Conservation (phyloP, 2,113 vertebrate genomes). For the Crotalus viridis region DNA sequence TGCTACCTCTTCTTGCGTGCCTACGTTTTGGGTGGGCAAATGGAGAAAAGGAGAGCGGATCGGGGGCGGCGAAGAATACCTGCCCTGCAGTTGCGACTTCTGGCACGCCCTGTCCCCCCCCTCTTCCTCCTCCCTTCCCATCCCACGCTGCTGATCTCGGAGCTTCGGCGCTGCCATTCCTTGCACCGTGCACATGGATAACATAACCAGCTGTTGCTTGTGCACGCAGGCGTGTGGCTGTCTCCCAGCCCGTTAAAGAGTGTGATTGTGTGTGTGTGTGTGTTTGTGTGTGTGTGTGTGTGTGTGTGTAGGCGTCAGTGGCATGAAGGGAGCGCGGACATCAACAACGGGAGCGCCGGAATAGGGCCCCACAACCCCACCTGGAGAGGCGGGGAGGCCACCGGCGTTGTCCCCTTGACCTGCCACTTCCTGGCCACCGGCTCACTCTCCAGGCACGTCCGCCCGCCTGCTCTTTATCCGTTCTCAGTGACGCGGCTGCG, state of each 20-base stretch:
- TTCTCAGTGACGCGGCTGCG: constrained; percentile 61
- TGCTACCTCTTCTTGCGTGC: no score
- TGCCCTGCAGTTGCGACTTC: background rate
- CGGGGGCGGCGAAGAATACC: background rate
- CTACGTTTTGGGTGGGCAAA: background rate
- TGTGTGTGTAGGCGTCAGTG: background rate
- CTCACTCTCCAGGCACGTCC: background rate
- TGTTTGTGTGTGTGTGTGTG: background rate
- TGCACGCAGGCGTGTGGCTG: background rate
- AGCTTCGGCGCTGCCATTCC: background rate
- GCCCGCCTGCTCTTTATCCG: constrained; percentile 33
- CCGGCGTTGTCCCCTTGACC: background rate
- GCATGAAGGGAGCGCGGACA: background rate
- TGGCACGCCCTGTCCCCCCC: background rate
- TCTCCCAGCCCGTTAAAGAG: background rate
- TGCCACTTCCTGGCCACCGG: constrained; percentile 30
- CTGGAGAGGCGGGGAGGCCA: background rate
- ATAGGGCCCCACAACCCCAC: background rate
- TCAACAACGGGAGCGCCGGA: background rate
- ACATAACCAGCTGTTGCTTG: constrained; percentile 7
- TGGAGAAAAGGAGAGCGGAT: background rate
- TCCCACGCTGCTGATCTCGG: background rate
- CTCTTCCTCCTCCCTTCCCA: background rate
- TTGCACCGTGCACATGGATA: background rate
- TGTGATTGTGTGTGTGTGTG: background rate